Percentiles rank a stretch among this genome's conserved stretches.
phyloP scores from a whole-genome alignment of 2,797 vertebrate genomes.

The Muraenolepis orangiensis region DNA sequence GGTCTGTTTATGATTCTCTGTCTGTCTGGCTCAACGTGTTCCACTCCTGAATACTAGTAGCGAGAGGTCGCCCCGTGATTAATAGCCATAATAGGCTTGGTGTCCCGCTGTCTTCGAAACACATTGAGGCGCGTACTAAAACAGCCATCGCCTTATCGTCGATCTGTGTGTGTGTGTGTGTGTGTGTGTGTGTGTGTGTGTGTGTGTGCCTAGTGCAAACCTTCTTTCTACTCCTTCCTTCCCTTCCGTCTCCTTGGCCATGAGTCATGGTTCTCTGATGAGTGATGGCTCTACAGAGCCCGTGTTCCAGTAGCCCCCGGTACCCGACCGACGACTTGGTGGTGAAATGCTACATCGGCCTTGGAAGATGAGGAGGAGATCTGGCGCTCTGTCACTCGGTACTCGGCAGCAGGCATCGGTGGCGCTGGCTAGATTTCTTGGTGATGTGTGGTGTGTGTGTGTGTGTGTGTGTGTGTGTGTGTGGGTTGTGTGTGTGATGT shows the following conservation, averaged over 20 bases:
- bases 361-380: background rate
- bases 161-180: background rate
- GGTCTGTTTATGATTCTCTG: background rate
- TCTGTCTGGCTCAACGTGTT: background rate
- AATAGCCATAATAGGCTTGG: background rate
- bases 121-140: background rate
- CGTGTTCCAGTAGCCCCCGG: background rate
- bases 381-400: background rate
- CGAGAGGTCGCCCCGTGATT: background rate
- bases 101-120: background rate
- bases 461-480: slow-evolving; percentile 13
- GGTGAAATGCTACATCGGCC: background rate
- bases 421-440: background rate
- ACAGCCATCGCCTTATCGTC: background rate
- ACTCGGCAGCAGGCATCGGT: background rate
- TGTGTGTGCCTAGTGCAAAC: background rate
- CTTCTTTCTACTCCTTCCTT: background rate
- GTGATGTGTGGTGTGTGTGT: background rate
- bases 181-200: too few species aligned
- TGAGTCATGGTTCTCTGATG: background rate
- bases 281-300: background rate
- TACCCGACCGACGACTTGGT: background rate
- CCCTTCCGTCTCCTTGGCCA: background rate
- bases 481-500: slow-evolving; percentile 10
- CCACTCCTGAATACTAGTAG: background rate